A percentile compares a stretch with the other conserved stretches of the same genome.
Conservation (phyloP, 2,888 invertebrate species). For the Epistrophe eligans region DNA sequence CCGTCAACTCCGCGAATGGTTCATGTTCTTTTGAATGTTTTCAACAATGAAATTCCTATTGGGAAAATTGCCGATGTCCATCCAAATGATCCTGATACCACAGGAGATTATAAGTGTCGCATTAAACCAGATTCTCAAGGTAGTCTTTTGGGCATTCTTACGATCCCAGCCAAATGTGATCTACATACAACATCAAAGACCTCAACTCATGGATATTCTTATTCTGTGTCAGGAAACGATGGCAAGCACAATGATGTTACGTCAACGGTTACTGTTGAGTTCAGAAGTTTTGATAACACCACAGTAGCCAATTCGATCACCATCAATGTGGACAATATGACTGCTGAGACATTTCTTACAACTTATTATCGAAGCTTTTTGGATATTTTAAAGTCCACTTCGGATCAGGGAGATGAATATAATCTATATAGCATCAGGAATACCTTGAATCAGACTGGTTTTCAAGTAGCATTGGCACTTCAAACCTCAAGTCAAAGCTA, state of each 20-base stretch:
- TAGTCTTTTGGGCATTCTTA: constrained; percentile 86
- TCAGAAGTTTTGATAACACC: constrained; percentile 90
- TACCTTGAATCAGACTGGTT: constrained; percentile 81
- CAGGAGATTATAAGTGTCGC: constrained; percentile 94
- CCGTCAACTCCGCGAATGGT: constrained; percentile 93
- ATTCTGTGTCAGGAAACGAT: constrained; percentile 94
- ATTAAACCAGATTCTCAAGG: constrained; percentile 87
- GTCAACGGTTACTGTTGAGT: constrained; percentile 94
- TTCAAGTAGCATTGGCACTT: constrained; percentile 90
- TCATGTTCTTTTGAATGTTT: constrained; percentile 91
- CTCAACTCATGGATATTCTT: constrained; percentile 89
- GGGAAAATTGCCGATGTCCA: constrained; percentile 96
- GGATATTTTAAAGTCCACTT: constrained; percentile 88
- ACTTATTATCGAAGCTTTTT: constrained; percentile 90
- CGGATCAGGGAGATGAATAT: constrained; percentile 87
- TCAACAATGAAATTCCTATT: constrained; percentile 89
- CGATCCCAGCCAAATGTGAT: constrained; percentile 91
- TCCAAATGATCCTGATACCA: constrained; percentile 95
- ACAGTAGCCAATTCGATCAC: constrained; percentile 94
- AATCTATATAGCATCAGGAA: constrained; percentile 91
- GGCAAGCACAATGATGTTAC: constrained; percentile 93
- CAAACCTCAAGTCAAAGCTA: constrained; percentile 86
- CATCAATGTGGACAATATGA: constrained; percentile 89
- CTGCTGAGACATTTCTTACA: constrained; percentile 90
- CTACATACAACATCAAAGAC: constrained; percentile 89